Evolutionary conservation across 2,797 vertebrate genomes (phyloP).

Genomic region (Gobio occitaniae): DNA sequence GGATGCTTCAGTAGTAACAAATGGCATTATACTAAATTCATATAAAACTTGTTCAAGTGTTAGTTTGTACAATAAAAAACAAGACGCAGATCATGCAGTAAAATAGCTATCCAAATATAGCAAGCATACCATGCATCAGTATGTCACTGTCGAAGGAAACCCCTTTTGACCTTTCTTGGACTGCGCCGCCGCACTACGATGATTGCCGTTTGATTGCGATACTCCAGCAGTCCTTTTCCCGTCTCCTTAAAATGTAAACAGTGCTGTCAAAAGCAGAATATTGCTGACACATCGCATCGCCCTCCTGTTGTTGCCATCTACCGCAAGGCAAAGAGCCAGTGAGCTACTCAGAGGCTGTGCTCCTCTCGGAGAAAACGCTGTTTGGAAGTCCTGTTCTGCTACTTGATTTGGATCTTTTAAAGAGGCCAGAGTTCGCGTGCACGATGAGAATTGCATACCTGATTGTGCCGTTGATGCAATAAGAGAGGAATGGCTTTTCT

Average conservation of each 20-base stretch:
- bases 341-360: constrained; percentile 63
- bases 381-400: constrained; percentile 80
- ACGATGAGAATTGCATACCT: constrained; percentile 76
- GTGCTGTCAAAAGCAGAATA: constrained; percentile 60
- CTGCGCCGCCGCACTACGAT: constrained; percentile 60
- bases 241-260: constrained; percentile 65
- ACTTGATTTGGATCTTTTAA: constrained; percentile 70
- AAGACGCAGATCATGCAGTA: constrained; percentile 90
- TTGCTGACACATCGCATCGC: constrained; percentile 63
- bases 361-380: constrained; percentile 65
- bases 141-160: constrained; percentile 72
- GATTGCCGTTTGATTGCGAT: constrained; percentile 57
- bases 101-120: constrained; percentile 80
- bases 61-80: constrained; percentile 77
- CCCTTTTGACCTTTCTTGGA: constrained; percentile 62
- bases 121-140: constrained; percentile 82
- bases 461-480: constrained; percentile 75
- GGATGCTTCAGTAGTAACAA: constrained; percentile 88
- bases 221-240: constrained; percentile 52
- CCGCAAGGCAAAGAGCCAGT: constrained; percentile 58
- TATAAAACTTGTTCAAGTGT: constrained; percentile 93
- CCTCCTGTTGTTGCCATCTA: constrained; percentile 58
- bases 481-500: constrained; percentile 78
- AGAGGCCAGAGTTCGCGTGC: constrained; percentile 65
- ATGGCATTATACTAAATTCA: constrained; percentile 87